A percentile compares a stretch with the other conserved stretches of the same genome.
phyloP scores from a whole-genome alignment of 2,888 invertebrate genomes.

The Portevinia maculata region DNA sequence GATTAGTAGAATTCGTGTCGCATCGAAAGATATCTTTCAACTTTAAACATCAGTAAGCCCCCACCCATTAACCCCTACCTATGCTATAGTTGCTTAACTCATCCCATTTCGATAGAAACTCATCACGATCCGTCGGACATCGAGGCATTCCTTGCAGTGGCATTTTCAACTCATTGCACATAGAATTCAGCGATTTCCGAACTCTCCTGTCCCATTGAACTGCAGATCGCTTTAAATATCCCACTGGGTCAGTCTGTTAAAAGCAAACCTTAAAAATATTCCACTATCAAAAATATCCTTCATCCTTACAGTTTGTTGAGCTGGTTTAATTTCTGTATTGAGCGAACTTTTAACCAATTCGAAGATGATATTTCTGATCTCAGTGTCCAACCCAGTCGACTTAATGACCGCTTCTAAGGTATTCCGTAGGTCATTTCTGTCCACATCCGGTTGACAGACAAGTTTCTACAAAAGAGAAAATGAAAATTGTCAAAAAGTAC shows the following conservation, averaged over 20 bases:
- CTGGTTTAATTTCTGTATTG: constrained; percentile 79
- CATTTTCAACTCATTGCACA: constrained; percentile 95
- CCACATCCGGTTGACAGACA: constrained; percentile 89
- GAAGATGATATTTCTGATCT: constrained; percentile 92
- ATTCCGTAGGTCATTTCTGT: constrained; percentile 90
- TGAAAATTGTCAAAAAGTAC: constrained; percentile 1
- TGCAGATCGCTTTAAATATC: constrained; percentile 92
- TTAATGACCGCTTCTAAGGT: constrained; percentile 90
- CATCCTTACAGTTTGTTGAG: constrained; percentile 70
- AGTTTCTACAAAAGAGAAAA: constrained; percentile 85
- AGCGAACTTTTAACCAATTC: constrained; percentile 88
- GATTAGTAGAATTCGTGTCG: not conserved
- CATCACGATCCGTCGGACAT: constrained; percentile 90
- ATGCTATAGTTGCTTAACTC: constrained; percentile 95
- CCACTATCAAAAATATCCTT: not conserved
- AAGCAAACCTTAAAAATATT: constrained; percentile 12
- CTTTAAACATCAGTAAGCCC: too few species aligned
- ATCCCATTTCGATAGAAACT: constrained; percentile 93
- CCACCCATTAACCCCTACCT: constrained; percentile 84
- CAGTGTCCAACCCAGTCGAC: constrained; percentile 90
- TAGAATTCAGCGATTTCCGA: constrained; percentile 96
- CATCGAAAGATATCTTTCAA: too few species aligned
- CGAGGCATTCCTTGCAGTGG: constrained; percentile 90
- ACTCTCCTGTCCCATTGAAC: constrained; percentile 97
- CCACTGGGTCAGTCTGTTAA: constrained; percentile 85